These are phyloP conservation scores for Axea sp. DNA, from an alignment of 2,888 invertebrate species.

Conservation along the genomic window DNA sequence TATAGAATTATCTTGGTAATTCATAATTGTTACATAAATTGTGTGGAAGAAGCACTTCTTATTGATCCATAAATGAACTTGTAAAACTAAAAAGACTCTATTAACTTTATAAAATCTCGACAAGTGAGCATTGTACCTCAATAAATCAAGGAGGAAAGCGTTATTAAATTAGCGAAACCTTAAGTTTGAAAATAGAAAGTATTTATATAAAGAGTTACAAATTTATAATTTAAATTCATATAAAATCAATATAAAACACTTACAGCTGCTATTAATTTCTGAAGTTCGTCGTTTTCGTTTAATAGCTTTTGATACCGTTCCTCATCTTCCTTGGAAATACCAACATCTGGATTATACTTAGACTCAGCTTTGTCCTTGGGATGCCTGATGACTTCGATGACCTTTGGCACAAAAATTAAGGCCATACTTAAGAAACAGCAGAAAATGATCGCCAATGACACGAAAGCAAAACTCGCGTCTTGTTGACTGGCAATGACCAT, in stretches of 20 bases:
- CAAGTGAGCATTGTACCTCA: too few relatives aligned
- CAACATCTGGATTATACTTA: conserved; percentile 91
- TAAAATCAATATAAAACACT: conserved; percentile 40
- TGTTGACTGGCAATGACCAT: conserved; percentile 98
- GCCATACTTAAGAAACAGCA: conserved; percentile 99
- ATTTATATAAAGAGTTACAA: too few relatives aligned
- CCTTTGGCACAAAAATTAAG: conserved; percentile 98
- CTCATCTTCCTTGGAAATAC: conserved; percentile 94
- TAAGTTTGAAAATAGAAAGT: too few relatives aligned
- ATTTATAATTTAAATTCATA: too few relatives aligned
- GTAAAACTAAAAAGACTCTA: too few relatives aligned
- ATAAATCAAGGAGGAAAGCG: too few relatives aligned
- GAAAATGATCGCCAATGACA: conserved; percentile 96
- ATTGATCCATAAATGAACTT: too few relatives aligned
- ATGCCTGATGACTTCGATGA: conserved; percentile 94
- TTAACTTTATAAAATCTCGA: too few relatives aligned
- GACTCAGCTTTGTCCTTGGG: conserved; percentile 93
- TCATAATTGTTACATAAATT: too few relatives aligned
- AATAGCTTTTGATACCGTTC: conserved; percentile 95
- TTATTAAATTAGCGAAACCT: too few relatives aligned
- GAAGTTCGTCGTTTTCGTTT: conserved; percentile 97
- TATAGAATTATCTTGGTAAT: too few relatives aligned
- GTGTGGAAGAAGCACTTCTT: too few relatives aligned
- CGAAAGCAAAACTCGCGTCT: conserved; percentile 98
- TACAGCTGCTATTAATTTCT: conserved; percentile 96